These are phyloP conservation scores for Oikopleura albicans DNA, from an alignment of 23 tunicate genomes.

Conservation along the genomic window DNA sequence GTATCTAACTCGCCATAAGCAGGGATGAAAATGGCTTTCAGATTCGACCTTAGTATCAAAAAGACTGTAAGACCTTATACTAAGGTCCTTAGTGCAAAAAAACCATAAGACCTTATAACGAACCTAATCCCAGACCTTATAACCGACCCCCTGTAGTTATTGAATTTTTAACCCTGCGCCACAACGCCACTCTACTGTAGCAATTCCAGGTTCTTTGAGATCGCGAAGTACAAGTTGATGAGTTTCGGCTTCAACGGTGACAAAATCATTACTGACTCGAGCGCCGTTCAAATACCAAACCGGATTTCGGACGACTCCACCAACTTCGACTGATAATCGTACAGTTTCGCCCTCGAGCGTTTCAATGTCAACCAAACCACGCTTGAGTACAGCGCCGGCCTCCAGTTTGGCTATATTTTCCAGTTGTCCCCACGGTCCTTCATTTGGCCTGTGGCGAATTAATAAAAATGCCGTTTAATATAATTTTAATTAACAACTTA, in stretches of 20 bases:
- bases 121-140: too few relatives aligned
- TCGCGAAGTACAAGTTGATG: constrained; percentile 4
- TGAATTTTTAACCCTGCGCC: too few relatives aligned
- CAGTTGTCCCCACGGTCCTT: not conserved
- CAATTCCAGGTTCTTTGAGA: constrained; percentile 9
- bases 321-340: not conserved
- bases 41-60: too few relatives aligned
- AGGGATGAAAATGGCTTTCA: too few relatives aligned
- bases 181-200: not conserved
- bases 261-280: not conserved
- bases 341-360: not conserved
- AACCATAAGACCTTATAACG: too few relatives aligned
- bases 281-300: constrained; percentile 7
- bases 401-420: not conserved
- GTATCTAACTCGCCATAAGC: constrained; percentile 7
- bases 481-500: too few relatives aligned
- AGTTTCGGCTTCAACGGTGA: not conserved
- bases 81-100: too few relatives aligned
- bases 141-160: too few relatives aligned
- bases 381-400: not conserved
- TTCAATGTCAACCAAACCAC: not conserved
- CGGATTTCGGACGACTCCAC: not conserved
- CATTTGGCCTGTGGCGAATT: not conserved
- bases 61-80: too few relatives aligned
- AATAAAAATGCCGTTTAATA: not conserved